phyloP scores from a whole-genome alignment of 2,888 invertebrate genomes.

The Odiellus spinosus region DNA sequence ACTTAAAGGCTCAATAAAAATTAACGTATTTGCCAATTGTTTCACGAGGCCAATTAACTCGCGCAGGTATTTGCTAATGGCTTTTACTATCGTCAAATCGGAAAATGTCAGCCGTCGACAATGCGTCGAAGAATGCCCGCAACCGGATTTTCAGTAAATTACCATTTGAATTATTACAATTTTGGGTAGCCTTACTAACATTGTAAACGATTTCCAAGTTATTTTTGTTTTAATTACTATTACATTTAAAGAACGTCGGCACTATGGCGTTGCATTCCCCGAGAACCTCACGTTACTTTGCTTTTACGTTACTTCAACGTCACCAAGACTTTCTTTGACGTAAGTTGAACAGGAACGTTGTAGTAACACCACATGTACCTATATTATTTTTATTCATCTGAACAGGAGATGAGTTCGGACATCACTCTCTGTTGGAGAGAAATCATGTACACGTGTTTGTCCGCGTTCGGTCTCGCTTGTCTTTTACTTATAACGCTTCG shows the following conservation, averaged over 20 bases:
- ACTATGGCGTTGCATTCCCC: conserved; percentile 8
- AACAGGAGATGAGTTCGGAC: conserved; percentile 15
- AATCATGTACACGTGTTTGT: conserved; percentile 5
- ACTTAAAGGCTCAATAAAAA: conserved; percentile 2
- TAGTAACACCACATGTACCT: neutral
- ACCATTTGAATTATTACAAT: neutral
- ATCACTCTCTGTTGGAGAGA: conserved; percentile 15
- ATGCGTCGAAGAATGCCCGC: conserved; percentile 11
- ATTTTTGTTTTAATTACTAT: no score
- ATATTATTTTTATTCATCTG: neutral
- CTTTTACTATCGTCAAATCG: no score
- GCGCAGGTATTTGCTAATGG: no score
- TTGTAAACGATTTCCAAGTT: neutral
- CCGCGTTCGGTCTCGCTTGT: conserved; percentile 28
- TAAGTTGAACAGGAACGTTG: neutral
- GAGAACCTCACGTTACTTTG: conserved; percentile 4
- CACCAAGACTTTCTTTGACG: conserved; percentile 6
- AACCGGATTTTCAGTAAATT: conserved; percentile 13
- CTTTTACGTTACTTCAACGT: conserved; percentile 5
- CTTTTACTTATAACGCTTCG: conserved; percentile 39
- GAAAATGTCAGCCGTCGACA: neutral
- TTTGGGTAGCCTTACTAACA: neutral
- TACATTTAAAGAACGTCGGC: neutral
- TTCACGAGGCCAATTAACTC: no score
- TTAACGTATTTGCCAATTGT: no score